Evolutionary conservation across 2,797 vertebrate genomes (phyloP).

Genomic region (Alauda arvensis): DNA sequence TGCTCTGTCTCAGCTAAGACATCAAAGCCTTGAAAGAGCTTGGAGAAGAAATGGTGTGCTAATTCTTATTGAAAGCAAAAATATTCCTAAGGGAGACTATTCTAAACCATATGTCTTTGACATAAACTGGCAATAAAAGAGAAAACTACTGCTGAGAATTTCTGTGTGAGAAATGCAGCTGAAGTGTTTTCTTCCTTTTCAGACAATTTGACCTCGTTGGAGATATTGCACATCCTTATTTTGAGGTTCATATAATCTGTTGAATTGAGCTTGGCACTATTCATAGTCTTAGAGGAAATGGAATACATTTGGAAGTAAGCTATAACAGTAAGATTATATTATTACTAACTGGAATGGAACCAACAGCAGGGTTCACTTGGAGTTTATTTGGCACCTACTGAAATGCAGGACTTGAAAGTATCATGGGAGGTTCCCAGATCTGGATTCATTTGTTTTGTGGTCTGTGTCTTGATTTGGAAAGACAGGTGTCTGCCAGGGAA

Average conservation of each 20-base stretch:
- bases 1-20: conserved; percentile 18
- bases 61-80: conserved; percentile 55
- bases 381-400: neutral
- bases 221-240: neutral
- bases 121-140: conserved; percentile 41
- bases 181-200: neutral
- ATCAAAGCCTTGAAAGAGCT: conserved; percentile 48
- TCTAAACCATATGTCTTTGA: conserved; percentile 30
- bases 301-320: neutral
- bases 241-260: conserved; percentile 8
- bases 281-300: neutral
- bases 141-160: conserved; percentile 14
- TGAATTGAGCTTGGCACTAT: neutral
- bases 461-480: neutral
- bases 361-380: neutral
- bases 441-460: neutral
- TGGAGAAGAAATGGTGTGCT: conserved; percentile 33
- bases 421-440: neutral
- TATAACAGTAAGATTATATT: neutral
- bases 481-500: no score
- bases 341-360: neutral
- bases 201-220: conserved; percentile 30
- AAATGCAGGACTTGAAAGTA: neutral
- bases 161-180: conserved; percentile 13
- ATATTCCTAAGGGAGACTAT: conserved; percentile 21